Percentiles rank a stretch among this genome's conserved stretches.
phyloP scores from a whole-genome alignment of 2,113 vertebrate species.

The Corythornis madagascariensis region DNA sequence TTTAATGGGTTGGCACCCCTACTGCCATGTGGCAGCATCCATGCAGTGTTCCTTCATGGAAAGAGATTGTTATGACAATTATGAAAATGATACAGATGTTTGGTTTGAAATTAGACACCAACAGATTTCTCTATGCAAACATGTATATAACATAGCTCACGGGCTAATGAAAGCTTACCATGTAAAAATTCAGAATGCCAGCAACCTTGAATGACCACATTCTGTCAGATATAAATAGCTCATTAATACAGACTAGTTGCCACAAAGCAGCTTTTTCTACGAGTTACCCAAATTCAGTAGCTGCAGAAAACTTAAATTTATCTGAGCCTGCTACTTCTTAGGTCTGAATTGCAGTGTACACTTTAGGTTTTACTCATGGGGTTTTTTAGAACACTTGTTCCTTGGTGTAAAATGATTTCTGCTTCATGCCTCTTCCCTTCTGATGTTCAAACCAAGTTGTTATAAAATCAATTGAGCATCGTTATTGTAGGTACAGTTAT shows the following conservation, averaged over 20 bases:
- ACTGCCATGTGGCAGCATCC: background rate
- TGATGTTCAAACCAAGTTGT: background rate
- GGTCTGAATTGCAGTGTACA: background rate
- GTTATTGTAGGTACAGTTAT: background rate
- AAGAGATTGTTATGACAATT: slow-evolving; percentile 27
- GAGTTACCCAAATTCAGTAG: background rate
- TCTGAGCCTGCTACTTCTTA: background rate
- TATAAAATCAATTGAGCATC: background rate
- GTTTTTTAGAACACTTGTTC: background rate
- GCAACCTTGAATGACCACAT: slow-evolving; percentile 38
- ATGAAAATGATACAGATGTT: slow-evolving; percentile 60
- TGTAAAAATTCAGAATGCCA: slow-evolving; percentile 49
- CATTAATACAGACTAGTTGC: slow-evolving; percentile 41
- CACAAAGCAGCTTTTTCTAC: slow-evolving; percentile 26
- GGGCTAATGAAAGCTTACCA: slow-evolving; percentile 26
- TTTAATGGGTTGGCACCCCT: slow-evolving; percentile 42
- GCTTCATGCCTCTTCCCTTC: background rate
- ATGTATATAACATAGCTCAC: background rate
- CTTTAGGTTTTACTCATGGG: background rate
- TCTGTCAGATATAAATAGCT: slow-evolving; percentile 51
- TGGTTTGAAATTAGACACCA: slow-evolving; percentile 24
- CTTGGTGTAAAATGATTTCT: background rate
- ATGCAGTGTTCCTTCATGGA: background rate
- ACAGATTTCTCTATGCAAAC: slow-evolving; percentile 45
- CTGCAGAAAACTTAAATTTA: background rate